Evolutionary conservation across 2,888 invertebrate species (phyloP), one percentile per base, ranked within the genome.

Genomic region (Phanerotoma sp.): DNA sequence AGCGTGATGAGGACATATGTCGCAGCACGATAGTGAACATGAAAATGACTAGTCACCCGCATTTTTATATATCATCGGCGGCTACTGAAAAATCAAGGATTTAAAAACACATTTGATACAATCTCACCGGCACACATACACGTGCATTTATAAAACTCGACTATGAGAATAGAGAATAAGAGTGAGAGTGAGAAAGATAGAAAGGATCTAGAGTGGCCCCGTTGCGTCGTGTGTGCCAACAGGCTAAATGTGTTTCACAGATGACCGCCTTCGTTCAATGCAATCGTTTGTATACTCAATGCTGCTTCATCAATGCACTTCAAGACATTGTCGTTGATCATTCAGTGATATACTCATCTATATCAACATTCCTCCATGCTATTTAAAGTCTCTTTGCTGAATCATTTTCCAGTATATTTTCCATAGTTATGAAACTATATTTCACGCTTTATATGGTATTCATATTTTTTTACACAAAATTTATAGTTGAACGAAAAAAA

Each of bases 201-300:
- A 49, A 49, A 50, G 45, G 30, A 41, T 50, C 28, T 35, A 21
- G 72, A 25, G 51, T 65, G 66, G 62, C 57, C 74, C 71, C 71
- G 71, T 71, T 66, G 72, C 59, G 74, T 66, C 68, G 63, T 73
- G 74, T 75, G 68, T 75, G 70, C 72, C 76, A 76, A 77, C 77
- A 75, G 74, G 73, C 71, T 77, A 77, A 77, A 76, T 68, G 67
- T 66, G 75, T 77, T 77, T 76, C 74, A 77, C 74, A 70, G 74
- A 71, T 72, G 74, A 71, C 69, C 75, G 77, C 75, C 74, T 74
- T 53, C 56, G 51, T 54, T 74, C 68, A 76, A 76, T 74, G 58
- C 64, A 51, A 46, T 40, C 45, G 28, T 58, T 35, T 48, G 58
- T 57, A n/a, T n/a, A 38, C 47, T 37, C 37, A 53, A 54, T 58